Evolutionary conservation across 2,888 invertebrate species (phyloP).

Genomic region (Colletes collaris): DNA sequence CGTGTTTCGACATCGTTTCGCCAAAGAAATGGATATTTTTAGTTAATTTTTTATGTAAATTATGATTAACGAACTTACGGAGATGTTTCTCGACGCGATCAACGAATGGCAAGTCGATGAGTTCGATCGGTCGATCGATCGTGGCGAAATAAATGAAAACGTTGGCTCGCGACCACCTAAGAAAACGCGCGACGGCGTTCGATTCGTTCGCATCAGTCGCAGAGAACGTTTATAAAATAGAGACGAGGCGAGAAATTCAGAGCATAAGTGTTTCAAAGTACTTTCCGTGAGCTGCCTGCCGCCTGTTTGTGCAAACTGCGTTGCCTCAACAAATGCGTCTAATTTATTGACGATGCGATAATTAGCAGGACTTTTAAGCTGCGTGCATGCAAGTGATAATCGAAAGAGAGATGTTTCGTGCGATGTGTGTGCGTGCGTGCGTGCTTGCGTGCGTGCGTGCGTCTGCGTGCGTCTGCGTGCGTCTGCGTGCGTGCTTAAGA

Average conservation of each 20-base stretch:
- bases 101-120: neutral
- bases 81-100: neutral
- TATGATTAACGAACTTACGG: neutral
- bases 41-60: neutral
- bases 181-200: slow-evolving; percentile 11
- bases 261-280: slow-evolving; percentile 49
- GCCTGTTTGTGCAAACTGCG: slow-evolving; percentile 70
- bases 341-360: slow-evolving; percentile 70
- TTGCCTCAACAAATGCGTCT: slow-evolving; percentile 75
- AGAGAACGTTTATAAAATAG: slow-evolving; percentile 12
- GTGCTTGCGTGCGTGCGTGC: slow-evolving; percentile 8
- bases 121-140: slow-evolving; percentile 53
- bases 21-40: neutral
- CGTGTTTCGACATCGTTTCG: neutral
- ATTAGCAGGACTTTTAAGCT: slow-evolving; percentile 53
- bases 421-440: slow-evolving; percentile 8
- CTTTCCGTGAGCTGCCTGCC: slow-evolving; percentile 63
- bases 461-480: slow-evolving; percentile 16
- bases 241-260: neutral
- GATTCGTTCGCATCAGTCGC: slow-evolving; percentile 39
- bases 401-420: slow-evolving; percentile 21
- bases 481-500: slow-evolving; percentile 14
- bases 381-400: slow-evolving; percentile 41
- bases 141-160: slow-evolving; percentile 18
- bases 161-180: neutral